Evolutionary conservation across 2,888 invertebrate species (phyloP).

Genomic region (Meandrusa payeni): DNA sequence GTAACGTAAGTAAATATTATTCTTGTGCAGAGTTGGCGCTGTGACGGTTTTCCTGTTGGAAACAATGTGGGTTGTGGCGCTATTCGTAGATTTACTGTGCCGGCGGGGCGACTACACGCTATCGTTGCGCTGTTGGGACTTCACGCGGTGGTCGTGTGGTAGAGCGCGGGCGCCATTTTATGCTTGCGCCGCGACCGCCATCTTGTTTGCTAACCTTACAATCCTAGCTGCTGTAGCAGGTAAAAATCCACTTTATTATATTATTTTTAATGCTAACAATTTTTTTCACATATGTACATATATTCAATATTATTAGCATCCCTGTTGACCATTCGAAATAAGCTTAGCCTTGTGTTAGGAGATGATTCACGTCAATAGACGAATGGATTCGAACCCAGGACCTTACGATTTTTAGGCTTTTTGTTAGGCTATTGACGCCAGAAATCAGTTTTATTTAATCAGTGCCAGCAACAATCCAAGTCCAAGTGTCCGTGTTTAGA

Average conservation of each 20-base stretch:
- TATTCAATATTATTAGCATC: no score
- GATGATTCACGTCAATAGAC: no score
- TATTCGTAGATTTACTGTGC: slow-evolving; percentile 69
- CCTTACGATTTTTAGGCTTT: no score
- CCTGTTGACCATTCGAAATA: no score
- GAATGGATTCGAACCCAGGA: no score
- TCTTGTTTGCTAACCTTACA: slow-evolving; percentile 66
- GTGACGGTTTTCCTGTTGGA: slow-evolving; percentile 63
- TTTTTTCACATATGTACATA: no score
- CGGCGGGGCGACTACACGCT: slow-evolving; percentile 69
- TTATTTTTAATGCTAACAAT: no score
- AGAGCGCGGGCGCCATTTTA: slow-evolving; percentile 69
- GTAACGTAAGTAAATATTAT: slow-evolving; percentile 1
- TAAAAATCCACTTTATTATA: slow-evolving; percentile 27
- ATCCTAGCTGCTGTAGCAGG: slow-evolving; percentile 62
- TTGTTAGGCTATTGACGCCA: no score
- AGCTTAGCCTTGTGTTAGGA: no score
- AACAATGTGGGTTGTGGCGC: slow-evolving; percentile 73
- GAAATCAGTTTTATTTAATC: no score
- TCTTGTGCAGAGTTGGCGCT: slow-evolving; percentile 54
- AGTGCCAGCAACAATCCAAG: no score
- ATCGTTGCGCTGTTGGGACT: slow-evolving; percentile 70
- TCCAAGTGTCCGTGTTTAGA: no score
- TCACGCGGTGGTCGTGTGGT: slow-evolving; percentile 70
- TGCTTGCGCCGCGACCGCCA: slow-evolving; percentile 68